Conservation (phyloP, 2,113 vertebrate species). For the Aspidoscelis tigris region DNA sequence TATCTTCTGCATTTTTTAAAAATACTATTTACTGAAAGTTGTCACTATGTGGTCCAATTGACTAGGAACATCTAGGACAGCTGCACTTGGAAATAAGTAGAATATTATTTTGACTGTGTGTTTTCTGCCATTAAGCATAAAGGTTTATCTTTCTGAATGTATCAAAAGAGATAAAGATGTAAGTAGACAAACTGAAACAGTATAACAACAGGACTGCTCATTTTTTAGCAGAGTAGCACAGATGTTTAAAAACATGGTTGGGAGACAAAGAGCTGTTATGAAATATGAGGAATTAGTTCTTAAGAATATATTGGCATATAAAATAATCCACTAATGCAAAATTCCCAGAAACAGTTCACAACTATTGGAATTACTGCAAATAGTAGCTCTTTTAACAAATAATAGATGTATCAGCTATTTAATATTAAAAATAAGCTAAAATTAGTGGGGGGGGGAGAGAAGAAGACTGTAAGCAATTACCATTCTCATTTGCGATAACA, state of each 20-base stretch:
- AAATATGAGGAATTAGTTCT: slow-evolving; percentile 16
- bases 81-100: slow-evolving; percentile 56
- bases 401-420: slow-evolving; percentile 40
- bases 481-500: slow-evolving; percentile 52
- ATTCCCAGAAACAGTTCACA: slow-evolving; percentile 40
- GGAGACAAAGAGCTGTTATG: slow-evolving; percentile 41
- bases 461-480: slow-evolving; percentile 16
- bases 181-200: slow-evolving; percentile 33
- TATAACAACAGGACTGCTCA: slow-evolving; percentile 26
- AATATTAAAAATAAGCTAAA: slow-evolving; percentile 49
- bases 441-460: background rate
- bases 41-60: slow-evolving; percentile 61
- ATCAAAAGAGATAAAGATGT: slow-evolving; percentile 31
- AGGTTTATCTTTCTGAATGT: slow-evolving; percentile 37
- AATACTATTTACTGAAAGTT: slow-evolving; percentile 62
- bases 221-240: slow-evolving; percentile 1
- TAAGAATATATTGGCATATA: slow-evolving; percentile 53
- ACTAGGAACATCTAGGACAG: slow-evolving; percentile 54
- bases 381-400: slow-evolving; percentile 51
- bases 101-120: slow-evolving; percentile 42
- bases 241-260: slow-evolving; percentile 4
- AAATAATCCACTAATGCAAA: slow-evolving; percentile 58
- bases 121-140: slow-evolving; percentile 44
- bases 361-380: slow-evolving; percentile 52
- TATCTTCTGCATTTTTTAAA: slow-evolving; percentile 70